Base-by-base conservation (phyloP, 2,113 vertebrate species). In the Platichthys flesus region DNA sequence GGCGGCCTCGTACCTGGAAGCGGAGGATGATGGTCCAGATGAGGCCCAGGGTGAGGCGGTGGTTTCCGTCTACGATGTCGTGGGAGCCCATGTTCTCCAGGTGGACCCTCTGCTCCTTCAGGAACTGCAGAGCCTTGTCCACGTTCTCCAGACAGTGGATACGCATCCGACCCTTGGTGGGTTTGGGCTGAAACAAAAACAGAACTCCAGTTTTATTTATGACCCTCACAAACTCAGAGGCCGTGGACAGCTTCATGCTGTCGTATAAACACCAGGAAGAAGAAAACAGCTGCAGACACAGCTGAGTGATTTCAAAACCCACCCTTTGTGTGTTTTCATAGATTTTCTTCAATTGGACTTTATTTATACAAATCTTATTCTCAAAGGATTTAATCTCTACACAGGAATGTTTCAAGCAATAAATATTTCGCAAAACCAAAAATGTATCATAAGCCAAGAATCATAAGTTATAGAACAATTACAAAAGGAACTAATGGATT, bases 41-140 rank as follows among this genome's bases (percentile, higher is more conserved):
- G 66, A 99, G 96, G 52, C 97, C 97, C 1, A 99, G 95, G 0
- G 96, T 98, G 76, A 99, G 95, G 61, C 97, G 95, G 92, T 99
- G 97, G 93, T 99, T 99, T 37, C 97, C 97, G 85, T 99, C 97
- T 23, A 99, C 97, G 20, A 99, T 99, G 93, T 99, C 97, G 9
- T 99, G 97, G 52, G 97, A 99, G 54, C 97, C 97, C 97, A 99
- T 99, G 94, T 99, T 99, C 91, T 99, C 97, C 65, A 99, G 95
- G 84, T 99, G 97, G 20, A 99, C 97, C 88, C 96, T 88, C 78
- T 99, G 97, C 85, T 99, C 97, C 88, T 99, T 99, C 79, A 99
- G 95, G 92, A 99, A 99, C 91, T 99, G 97, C 18, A 99, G 96
- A 2, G 97, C 97, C 87, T 99, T 99, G 93, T 99, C 97, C 69